These are phyloP conservation scores for Bombyx huttoni DNA, from an alignment of 2,888 invertebrate species.

Conservation along the genomic window DNA sequence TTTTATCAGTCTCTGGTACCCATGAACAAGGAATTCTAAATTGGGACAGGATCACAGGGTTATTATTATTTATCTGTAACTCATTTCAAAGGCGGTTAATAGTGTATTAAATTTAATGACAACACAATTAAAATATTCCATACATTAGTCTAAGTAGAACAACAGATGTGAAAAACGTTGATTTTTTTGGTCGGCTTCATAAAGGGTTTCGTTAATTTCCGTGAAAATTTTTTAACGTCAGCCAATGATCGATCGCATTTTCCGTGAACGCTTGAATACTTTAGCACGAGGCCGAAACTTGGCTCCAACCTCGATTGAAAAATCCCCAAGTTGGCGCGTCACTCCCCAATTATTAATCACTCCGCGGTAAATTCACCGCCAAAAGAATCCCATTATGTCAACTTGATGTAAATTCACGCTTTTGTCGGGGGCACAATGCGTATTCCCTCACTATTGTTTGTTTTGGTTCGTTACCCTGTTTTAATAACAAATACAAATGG, in stretches of 20 bases:
- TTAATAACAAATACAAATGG: neutral
- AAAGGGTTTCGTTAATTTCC: neutral
- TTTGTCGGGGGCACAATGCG: neutral
- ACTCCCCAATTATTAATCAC: constrained; percentile 32
- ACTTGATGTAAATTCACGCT: constrained; percentile 1
- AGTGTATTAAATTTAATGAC: too few relatives aligned
- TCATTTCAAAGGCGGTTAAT: too few relatives aligned
- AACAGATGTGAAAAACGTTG: neutral
- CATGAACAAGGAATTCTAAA: too few relatives aligned
- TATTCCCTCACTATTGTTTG: neutral
- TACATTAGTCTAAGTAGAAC: too few relatives aligned
- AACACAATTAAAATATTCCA: too few relatives aligned
- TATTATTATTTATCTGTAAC: too few relatives aligned
- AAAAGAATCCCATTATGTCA: constrained; percentile 17
- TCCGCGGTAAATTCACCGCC: constrained; percentile 15
- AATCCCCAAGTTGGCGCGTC: constrained; percentile 27
- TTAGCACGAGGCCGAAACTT: neutral
- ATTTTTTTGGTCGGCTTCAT: neutral
- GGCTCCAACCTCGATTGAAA: constrained; percentile 24
- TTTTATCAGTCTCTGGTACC: too few relatives aligned
- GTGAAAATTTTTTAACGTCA: neutral
- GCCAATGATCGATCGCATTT: neutral
- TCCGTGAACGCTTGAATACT: neutral
- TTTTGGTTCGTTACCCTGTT: neutral
- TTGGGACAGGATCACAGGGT: too few relatives aligned